Conservation (phyloP, 2,797 vertebrate genomes). For the Enteromius viviparus region DNA sequence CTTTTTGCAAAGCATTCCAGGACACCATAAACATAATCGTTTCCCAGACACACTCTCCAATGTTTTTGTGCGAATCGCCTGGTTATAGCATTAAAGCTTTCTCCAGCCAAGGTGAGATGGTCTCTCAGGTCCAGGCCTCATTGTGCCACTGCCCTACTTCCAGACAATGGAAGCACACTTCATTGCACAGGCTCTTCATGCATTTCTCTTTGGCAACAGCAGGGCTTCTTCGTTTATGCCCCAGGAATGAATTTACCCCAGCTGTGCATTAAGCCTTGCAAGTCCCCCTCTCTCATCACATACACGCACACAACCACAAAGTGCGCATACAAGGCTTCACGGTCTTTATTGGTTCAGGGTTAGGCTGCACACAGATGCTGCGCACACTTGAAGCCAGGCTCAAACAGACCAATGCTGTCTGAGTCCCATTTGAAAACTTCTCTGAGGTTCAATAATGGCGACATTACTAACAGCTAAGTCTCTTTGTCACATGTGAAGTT, state of each 20-base stretch:
- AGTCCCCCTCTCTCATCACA: slow-evolving; percentile 29
- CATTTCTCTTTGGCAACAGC: slow-evolving; percentile 56
- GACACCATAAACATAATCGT: slow-evolving; percentile 28
- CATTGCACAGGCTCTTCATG: slow-evolving; percentile 50
- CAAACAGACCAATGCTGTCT: slow-evolving; percentile 57
- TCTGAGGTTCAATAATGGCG: slow-evolving; percentile 55
- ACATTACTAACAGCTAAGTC: slow-evolving; percentile 61
- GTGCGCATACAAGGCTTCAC: slow-evolving; percentile 21
- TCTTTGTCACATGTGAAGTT: slow-evolving; percentile 60
- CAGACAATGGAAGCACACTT: slow-evolving; percentile 65
- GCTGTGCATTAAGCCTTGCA: slow-evolving; percentile 58
- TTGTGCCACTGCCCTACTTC: slow-evolving; percentile 66
- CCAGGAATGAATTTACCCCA: slow-evolving; percentile 60
- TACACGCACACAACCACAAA: slow-evolving; percentile 30
- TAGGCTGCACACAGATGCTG: slow-evolving; percentile 44
- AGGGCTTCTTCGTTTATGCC: slow-evolving; percentile 47
- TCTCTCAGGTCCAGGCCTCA: slow-evolving; percentile 56
- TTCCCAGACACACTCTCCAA: slow-evolving; percentile 36
- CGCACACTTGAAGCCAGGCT: slow-evolving; percentile 49
- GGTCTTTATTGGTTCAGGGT: slow-evolving; percentile 51
- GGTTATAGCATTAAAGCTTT: slow-evolving; percentile 53
- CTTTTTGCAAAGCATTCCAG: slow-evolving; percentile 11
- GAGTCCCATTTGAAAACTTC: slow-evolving; percentile 58
- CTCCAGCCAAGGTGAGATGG: slow-evolving; percentile 49
- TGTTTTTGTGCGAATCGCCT: slow-evolving; percentile 50